Evolutionary conservation across 2,113 vertebrate species (phyloP).

Genomic region (Campylomormyrus tamandua): DNA sequence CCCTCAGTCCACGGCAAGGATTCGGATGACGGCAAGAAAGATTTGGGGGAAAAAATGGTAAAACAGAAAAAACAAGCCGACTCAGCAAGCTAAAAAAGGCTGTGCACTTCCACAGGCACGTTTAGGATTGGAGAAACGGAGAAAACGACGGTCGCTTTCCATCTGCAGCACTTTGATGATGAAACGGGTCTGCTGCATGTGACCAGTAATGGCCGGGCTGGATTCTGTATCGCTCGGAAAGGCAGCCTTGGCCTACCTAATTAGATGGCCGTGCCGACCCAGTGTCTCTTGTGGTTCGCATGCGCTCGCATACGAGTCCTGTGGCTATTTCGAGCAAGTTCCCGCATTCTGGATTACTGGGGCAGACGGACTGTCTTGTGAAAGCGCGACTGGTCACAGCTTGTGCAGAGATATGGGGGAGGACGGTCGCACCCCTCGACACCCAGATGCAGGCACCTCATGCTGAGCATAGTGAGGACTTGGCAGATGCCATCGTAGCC

Average conservation of each 20-base stretch:
- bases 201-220: neutral
- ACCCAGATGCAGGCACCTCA: constrained; percentile 24
- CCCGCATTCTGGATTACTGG: neutral
- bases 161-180: constrained; percentile 2
- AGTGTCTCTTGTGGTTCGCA: neutral
- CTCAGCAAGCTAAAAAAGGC: neutral
- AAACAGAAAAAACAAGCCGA: neutral
- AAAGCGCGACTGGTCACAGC: neutral
- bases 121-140: neutral
- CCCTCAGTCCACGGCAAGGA: neutral
- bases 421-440: neutral
- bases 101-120: neutral
- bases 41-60: neutral
- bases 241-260: neutral
- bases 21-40: neutral
- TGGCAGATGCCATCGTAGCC: constrained; percentile 40
- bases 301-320: neutral
- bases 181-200: neutral
- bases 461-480: constrained; percentile 47
- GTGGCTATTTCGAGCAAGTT: neutral
- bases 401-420: neutral
- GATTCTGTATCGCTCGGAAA: neutral
- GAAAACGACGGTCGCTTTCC: neutral
- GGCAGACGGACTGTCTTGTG: neutral
- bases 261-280: neutral